These are phyloP conservation scores for Melanocharis versteri DNA, from an alignment of 2,113 vertebrate species.

Conservation along the genomic window DNA sequence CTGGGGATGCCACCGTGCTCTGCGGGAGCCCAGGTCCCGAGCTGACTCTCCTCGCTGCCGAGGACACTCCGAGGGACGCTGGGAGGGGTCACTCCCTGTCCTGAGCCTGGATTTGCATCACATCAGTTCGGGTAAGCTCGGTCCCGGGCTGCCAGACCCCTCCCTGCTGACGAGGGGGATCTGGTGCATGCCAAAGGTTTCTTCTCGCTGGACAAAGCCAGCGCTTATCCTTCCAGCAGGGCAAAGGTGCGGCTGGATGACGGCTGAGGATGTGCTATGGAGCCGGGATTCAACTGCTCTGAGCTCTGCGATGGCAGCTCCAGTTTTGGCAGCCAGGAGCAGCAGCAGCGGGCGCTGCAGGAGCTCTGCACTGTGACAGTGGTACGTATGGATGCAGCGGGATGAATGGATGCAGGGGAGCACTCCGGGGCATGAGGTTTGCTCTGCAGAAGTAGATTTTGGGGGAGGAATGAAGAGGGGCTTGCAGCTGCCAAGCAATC, in stretches of 20 bases:
- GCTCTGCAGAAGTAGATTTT: background rate
- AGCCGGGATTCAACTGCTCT: conserved; percentile 88
- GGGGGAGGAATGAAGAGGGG: background rate
- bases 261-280: conserved; percentile 77
- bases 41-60: background rate
- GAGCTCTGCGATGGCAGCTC: conserved; percentile 77
- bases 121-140: background rate
- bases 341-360: conserved; percentile 72
- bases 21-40: fast-evolving
- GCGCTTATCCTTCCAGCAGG: background rate
- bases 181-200: fast-evolving
- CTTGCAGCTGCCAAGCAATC: background rate
- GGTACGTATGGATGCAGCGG: conserved; percentile 62
- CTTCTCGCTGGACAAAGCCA: background rate
- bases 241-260: background rate
- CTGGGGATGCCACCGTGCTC: background rate
- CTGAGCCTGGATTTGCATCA: background rate
- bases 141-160: background rate
- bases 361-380: conserved; percentile 81
- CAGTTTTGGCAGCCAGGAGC: conserved; percentile 69
- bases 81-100: background rate
- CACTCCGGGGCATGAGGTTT: fast-evolving
- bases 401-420: background rate
- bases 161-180: background rate
- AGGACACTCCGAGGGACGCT: fast-evolving